Evolutionary conservation across 2,113 vertebrate species (phyloP).

Genomic region (Anoura caudifer): DNA sequence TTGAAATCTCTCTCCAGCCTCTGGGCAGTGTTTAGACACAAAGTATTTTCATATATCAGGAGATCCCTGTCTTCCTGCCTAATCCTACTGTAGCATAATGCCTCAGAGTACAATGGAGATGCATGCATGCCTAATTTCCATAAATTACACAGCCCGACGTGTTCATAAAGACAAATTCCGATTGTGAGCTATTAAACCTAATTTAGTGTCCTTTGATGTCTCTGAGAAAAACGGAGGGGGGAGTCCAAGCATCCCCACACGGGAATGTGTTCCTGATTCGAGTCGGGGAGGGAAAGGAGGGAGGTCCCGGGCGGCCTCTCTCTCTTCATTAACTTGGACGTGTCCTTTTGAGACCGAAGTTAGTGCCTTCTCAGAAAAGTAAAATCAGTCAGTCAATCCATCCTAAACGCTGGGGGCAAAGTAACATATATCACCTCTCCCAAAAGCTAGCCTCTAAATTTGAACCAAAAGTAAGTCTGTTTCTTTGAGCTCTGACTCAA

Average conservation of each 20-base stretch:
- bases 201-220: slow-evolving; percentile 54
- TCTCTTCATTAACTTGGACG: slow-evolving; percentile 34
- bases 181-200: slow-evolving; percentile 61
- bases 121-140: slow-evolving; percentile 61
- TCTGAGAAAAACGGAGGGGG: background rate
- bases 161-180: slow-evolving; percentile 70
- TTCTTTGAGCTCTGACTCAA: background rate
- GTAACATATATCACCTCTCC: background rate
- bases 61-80: slow-evolving; percentile 36
- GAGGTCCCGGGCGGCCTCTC: background rate
- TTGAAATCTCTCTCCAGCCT: background rate
- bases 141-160: slow-evolving; percentile 63
- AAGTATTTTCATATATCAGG: slow-evolving; percentile 45
- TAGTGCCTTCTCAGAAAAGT: background rate
- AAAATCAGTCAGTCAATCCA: background rate
- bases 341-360: background rate
- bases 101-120: slow-evolving; percentile 36
- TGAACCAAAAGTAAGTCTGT: background rate
- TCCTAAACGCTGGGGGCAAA: background rate
- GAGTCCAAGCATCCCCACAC: slow-evolving; percentile 31
- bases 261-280: background rate
- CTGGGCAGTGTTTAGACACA: slow-evolving; percentile 8
- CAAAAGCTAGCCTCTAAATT: background rate
- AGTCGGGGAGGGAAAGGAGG: background rate
- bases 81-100: slow-evolving; percentile 59